Evolutionary conservation across 2,113 vertebrate species (phyloP), one percentile per base, ranked within the genome.

Genomic region (Butorides virescens): DNA sequence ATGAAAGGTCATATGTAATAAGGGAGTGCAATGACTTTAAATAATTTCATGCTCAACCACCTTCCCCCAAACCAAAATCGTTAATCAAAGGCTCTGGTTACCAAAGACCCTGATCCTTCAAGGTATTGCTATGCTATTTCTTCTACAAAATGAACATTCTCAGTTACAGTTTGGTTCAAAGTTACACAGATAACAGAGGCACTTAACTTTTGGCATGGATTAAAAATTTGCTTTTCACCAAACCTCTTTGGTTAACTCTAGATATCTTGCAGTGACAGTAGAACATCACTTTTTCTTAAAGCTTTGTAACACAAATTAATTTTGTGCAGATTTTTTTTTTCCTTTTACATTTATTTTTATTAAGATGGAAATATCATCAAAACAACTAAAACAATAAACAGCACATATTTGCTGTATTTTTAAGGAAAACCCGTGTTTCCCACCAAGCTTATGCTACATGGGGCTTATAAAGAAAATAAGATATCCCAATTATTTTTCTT

Each of bases 351-450:
- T 32, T 59, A 0, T 58, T 36, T 36, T 32, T 66, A 37, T 21
- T 3, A 46, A 66, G 7, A 50, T 39, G 7, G 9, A 65, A 47
- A 32, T 46, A 13, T 8, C 7, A 36, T n/a, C 16, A 87, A 46
- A 76, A 32, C 7, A 11, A 44, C 26, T 37, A 59, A 87, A 80
- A 23, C 3, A 52, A 50, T 42, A 47, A 75, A 67, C 30, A 7
- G 0, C 1, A 20, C 1, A 1, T 22, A 53, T 70, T 30, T 56
- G 5, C 7, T 80, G 4, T 58, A 22, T 5, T 49, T 58, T 75
- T 63, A 58, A 9, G 21, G 30, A 73, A 46, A 87, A 49, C 1
- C 6, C 63, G 5, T 13, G 17, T 58, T 82, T 78, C 5, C 30
- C 3, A 34, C 3, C 23, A 20, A 72, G 34, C 17, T n/a, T 66